Evolutionary conservation across 2,113 vertebrate species (phyloP).

Genomic region (Aptenodytes forsteri): DNA sequence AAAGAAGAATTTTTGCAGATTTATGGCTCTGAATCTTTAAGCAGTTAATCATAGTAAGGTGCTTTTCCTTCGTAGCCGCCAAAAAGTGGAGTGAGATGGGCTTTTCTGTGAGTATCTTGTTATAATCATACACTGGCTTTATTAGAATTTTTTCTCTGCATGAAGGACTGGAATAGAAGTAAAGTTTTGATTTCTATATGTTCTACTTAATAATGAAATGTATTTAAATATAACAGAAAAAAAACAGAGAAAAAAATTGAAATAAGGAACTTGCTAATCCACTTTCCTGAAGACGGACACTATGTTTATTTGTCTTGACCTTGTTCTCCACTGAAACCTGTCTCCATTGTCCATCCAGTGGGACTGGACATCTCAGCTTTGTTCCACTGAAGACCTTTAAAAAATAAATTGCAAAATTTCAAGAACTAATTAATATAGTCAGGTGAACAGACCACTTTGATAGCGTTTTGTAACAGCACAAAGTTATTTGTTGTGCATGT

Average conservation of each 20-base stretch:
- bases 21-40: background rate
- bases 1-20: background rate
- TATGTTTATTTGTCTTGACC: background rate
- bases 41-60: background rate
- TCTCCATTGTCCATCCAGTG: background rate
- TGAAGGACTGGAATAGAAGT: background rate
- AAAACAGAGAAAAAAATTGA: background rate
- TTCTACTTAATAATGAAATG: background rate
- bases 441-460: background rate
- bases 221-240: background rate
- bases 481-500: background rate
- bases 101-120: background rate
- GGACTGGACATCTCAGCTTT: background rate
- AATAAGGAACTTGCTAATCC: background rate
- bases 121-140: background rate
- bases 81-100: background rate
- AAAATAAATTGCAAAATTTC: background rate
- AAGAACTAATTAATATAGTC: background rate
- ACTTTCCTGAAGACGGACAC: background rate
- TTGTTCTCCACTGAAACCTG: background rate
- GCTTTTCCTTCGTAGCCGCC: background rate
- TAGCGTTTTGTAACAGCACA: background rate
- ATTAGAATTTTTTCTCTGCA: background rate
- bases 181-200: background rate
- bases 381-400: conserved; percentile 19